These are phyloP conservation scores for Sussaba pulchella DNA, from an alignment of 2,888 invertebrate species.

Conservation along the genomic window DNA sequence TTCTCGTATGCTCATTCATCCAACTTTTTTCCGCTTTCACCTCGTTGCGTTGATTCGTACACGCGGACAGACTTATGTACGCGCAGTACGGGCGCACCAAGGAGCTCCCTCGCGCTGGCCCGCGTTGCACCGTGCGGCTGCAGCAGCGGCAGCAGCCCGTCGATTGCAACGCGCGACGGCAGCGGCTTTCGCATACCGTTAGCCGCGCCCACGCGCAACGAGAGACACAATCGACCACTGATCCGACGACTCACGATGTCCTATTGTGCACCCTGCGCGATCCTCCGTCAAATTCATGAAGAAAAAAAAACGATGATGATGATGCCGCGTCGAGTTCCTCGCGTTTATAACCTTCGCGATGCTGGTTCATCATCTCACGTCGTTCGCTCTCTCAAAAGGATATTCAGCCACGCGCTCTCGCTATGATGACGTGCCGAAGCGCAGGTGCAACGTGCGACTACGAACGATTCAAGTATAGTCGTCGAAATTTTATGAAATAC, in stretches of 20 bases:
- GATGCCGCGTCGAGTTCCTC: not conserved
- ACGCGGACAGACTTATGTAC: not conserved
- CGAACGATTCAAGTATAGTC: not conserved
- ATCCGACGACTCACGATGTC: constrained; percentile 59
- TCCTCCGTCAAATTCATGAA: constrained; percentile 30
- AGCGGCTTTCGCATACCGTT: constrained; percentile 65
- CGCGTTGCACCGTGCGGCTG: constrained; percentile 17
- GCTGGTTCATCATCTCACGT: constrained; percentile 41
- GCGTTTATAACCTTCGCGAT: constrained; percentile 7
- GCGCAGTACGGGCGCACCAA: constrained; percentile 24
- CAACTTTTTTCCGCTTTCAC: constrained; percentile 64
- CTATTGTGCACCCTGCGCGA: constrained; percentile 49
- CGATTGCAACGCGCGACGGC: constrained; percentile 41
- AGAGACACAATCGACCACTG: constrained; percentile 59
- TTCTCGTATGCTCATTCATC: constrained; percentile 47
- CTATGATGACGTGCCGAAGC: constrained; percentile 12
- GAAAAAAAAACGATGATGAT: constrained; percentile 1
- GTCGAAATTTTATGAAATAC: not conserved
- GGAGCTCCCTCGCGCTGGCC: constrained; percentile 17
- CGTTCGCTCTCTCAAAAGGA: constrained; percentile 16
- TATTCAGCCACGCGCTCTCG: constrained; percentile 32
- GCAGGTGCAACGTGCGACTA: constrained; percentile 30
- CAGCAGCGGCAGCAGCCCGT: constrained; percentile 8
- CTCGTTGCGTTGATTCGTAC: constrained; percentile 35
- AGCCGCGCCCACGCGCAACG: constrained; percentile 61